Evolutionary conservation across 1,140 invertebrate species (phyloP).

Genomic region (Hycleus phaleratus): DNA sequence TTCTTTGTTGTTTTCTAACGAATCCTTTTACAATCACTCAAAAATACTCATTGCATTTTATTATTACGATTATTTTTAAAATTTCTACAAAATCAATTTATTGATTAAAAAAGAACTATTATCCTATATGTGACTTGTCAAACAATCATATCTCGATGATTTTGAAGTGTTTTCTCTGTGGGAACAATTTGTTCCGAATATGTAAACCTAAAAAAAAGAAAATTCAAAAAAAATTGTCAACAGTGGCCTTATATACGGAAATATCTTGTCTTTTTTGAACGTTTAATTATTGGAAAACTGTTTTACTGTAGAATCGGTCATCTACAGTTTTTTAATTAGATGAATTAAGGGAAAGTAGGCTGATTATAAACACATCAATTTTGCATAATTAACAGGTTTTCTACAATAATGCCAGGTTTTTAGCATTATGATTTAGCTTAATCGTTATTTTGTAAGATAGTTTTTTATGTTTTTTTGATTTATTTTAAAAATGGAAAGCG

Average conservation of each 20-base stretch:
- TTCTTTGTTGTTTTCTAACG: background rate
- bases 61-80: background rate
- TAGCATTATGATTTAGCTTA: conserved; percentile 1
- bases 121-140: background rate
- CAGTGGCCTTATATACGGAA: conserved; percentile 28
- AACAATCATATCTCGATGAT: background rate
- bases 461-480: background rate
- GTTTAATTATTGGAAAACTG: conserved; percentile 18
- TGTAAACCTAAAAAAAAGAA: background rate
- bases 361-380: background rate
- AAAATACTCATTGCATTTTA: conserved; percentile 12
- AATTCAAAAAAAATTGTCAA: conserved; percentile 4
- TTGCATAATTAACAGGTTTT: background rate
- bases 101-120: background rate
- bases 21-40: background rate
- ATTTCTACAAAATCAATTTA: background rate
- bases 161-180: background rate
- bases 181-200: background rate
- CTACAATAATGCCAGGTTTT: background rate
- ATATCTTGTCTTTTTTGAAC: conserved; percentile 23
- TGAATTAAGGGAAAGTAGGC: background rate
- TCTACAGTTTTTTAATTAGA: background rate
- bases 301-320: conserved; percentile 22
- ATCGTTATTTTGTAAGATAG: background rate
- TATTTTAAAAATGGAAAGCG: background rate